Percentiles rank a stretch among this genome's conserved stretches.
phyloP scores from a whole-genome alignment of 2,888 invertebrate genomes.

The Thumatha senex region DNA sequence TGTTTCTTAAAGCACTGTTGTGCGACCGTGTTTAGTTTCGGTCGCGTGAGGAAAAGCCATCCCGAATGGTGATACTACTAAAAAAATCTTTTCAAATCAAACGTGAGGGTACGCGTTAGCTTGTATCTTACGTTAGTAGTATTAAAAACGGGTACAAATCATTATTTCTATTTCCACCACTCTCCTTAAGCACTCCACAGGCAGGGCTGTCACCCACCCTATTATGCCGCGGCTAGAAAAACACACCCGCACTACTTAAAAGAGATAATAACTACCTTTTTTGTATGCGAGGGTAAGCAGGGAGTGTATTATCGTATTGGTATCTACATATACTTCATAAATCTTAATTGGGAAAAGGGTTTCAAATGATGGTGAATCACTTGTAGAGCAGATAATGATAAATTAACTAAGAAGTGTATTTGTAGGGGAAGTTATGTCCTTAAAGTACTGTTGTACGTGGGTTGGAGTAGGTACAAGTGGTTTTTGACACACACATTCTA shows the following conservation, averaged over 20 bases:
- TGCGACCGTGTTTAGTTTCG: no score
- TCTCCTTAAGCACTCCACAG: background rate
- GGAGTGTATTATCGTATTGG: conserved; percentile 9
- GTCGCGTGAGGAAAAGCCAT: no score
- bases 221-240: background rate
- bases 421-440: background rate
- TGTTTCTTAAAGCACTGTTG: no score
- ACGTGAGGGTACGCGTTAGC: no score
- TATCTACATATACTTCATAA: conserved; percentile 7
- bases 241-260: conserved; percentile 1
- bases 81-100: no score
- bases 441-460: no score
- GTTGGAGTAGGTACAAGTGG: no score
- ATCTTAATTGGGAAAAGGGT: conserved; percentile 6
- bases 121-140: no score
- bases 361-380: background rate
- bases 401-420: background rate
- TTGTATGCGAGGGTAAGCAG: conserved; percentile 6
- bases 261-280: conserved; percentile 5
- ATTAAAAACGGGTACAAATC: no score
- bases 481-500: no score
- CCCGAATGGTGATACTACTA: no score
- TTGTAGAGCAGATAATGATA: background rate
- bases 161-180: background rate
- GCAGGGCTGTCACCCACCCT: background rate